Evolutionary conservation across 35 echinoderm and acorn worm species (phyloP).

Genomic region (Hemicentrotus pulcherrimus): DNA sequence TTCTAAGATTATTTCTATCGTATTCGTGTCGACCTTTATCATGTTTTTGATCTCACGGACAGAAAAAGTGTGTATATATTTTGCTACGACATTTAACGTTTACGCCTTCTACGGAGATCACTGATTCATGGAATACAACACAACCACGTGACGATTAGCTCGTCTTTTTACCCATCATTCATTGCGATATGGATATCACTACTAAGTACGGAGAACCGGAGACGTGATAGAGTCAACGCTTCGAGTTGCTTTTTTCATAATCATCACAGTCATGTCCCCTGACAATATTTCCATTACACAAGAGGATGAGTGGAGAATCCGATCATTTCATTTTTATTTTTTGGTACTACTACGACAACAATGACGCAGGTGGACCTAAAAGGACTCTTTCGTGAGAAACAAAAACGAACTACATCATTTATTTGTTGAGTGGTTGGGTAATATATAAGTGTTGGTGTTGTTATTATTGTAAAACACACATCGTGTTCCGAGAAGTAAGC

Average conservation of each 20-base stretch:
- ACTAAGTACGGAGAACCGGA: background rate
- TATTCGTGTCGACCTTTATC: conserved; percentile 3
- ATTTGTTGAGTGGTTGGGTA: conserved; percentile 48
- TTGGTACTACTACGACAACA: background rate
- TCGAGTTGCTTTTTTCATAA: conserved; percentile 12
- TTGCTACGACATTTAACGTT: conserved; percentile 51
- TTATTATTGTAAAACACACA: conserved; percentile 49
- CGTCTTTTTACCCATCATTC: background rate
- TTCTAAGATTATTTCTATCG: conserved; percentile 48
- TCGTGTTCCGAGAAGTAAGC: conserved; percentile 43
- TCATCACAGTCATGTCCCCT: background rate
- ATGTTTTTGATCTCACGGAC: conserved; percentile 32
- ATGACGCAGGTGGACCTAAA: background rate
- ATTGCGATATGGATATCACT: background rate
- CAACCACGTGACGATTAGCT: conserved; percentile 5
- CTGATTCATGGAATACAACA: conserved; percentile 13
- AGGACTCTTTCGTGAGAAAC: background rate
- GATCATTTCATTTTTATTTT: background rate
- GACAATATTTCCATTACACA: background rate
- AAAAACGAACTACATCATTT: conserved; percentile 42
- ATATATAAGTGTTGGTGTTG: conserved; percentile 45
- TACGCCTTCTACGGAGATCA: conserved; percentile 45
- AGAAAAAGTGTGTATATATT: conserved; percentile 54
- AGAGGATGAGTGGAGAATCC: background rate
- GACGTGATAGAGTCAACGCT: background rate